Percentiles rank a stretch among this genome's conserved stretches.
phyloP scores from a whole-genome alignment of 2,888 invertebrate species.

The Dryadula phaetusa region DNA sequence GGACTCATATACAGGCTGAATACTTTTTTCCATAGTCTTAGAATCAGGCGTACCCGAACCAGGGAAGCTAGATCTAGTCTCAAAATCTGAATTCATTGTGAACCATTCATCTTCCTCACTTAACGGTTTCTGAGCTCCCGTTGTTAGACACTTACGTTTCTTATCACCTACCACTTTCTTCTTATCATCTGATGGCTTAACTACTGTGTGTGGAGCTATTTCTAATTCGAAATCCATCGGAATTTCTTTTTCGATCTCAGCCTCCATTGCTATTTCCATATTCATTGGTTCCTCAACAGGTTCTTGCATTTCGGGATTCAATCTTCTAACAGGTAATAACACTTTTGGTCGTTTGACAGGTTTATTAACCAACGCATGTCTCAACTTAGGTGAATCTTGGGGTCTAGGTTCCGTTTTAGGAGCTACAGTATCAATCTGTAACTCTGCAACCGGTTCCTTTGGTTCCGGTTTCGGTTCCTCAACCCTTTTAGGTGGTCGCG shows the following conservation, averaged over 20 bases:
- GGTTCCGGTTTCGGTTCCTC: constrained; percentile 56
- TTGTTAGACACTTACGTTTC: constrained; percentile 56
- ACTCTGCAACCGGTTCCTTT: constrained; percentile 43
- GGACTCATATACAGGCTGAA: constrained; percentile 57
- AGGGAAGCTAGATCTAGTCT: constrained; percentile 74
- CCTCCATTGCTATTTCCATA: constrained; percentile 42
- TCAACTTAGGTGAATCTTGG: constrained; percentile 71
- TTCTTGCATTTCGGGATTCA: constrained; percentile 52
- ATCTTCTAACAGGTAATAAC: constrained; percentile 65
- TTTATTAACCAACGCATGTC: constrained; percentile 64
- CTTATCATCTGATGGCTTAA: constrained; percentile 1
- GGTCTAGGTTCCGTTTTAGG: constrained; percentile 49
- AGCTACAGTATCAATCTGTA: constrained; percentile 15
- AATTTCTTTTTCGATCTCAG: constrained; percentile 31
- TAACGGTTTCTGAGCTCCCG: constrained; percentile 52
- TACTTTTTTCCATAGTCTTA: constrained; percentile 60
- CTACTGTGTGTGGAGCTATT: constrained; percentile 73
- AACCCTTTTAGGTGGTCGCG: constrained; percentile 60
- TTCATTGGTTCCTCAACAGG: constrained; percentile 49
- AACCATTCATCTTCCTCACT: constrained; percentile 77
- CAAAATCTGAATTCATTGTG: constrained; percentile 65
- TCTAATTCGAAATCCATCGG: constrained; percentile 69
- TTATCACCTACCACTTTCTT: constrained; percentile 47
- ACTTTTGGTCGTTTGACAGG: constrained; percentile 72
- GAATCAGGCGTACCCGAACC: constrained; percentile 73